Evolutionary conservation across 2,113 vertebrate species (phyloP).

Genomic region (Abramis brama): DNA sequence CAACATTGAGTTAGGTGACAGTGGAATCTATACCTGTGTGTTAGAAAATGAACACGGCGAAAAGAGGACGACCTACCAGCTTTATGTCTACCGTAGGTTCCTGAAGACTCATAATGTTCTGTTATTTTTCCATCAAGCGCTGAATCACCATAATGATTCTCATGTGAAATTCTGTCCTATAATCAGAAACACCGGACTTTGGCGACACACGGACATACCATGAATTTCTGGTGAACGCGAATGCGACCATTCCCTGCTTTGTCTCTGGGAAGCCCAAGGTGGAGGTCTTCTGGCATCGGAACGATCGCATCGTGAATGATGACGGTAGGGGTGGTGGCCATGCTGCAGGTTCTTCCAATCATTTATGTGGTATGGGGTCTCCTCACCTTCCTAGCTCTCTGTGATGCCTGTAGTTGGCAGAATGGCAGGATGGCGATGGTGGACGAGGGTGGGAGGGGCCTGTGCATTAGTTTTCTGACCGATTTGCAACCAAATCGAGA

Average conservation of each 20-base stretch:
- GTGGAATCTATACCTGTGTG: conserved; percentile 66
- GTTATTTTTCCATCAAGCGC: background rate
- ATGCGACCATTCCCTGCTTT: conserved; percentile 64
- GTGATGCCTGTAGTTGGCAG: conserved; percentile 28
- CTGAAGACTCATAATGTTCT: background rate
- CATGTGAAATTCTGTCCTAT: background rate
- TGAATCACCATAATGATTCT: background rate
- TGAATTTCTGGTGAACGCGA: conserved; percentile 72
- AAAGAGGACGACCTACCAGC: fast-evolving
- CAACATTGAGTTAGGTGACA: conserved; percentile 54
- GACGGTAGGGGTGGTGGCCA: conserved; percentile 61
- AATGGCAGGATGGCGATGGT: conserved; percentile 44
- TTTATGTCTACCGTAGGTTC: conserved; percentile 72
- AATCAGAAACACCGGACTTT: conserved; percentile 69
- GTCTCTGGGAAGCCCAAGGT: conserved; percentile 69
- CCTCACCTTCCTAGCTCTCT: conserved; percentile 40
- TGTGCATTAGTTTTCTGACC: background rate
- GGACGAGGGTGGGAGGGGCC: conserved; percentile 2
- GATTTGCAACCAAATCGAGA: conserved; percentile 44
- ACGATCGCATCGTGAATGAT: conserved; percentile 42
- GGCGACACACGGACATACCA: conserved; percentile 62
- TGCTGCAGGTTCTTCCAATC: background rate
- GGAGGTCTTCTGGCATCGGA: conserved; percentile 67
- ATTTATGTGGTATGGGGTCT: conserved; percentile 38
- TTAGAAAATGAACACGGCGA: conserved; percentile 40